phyloP scores from a whole-genome alignment of 2,888 invertebrate species.

The Ichneumon xanthorius region DNA sequence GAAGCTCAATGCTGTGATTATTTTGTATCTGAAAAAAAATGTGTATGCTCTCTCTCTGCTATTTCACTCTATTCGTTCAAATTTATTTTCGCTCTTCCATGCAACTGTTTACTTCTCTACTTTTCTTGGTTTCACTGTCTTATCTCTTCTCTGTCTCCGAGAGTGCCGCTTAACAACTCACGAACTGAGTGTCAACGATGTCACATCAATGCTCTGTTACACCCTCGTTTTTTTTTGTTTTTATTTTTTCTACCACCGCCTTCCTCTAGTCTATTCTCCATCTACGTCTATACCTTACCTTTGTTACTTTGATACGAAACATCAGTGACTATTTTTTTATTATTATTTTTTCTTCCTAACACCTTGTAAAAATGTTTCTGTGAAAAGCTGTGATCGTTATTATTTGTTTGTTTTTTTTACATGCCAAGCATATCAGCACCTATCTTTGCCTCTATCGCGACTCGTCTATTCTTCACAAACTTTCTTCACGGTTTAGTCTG shows the following conservation, averaged over 20 bases:
- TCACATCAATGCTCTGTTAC: slow-evolving; percentile 25
- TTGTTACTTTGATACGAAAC: slow-evolving; percentile 51
- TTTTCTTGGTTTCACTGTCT: slow-evolving; percentile 20
- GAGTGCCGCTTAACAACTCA: slow-evolving; percentile 48
- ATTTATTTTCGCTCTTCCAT: slow-evolving; percentile 16
- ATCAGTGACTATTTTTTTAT: slow-evolving; percentile 47
- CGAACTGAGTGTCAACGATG: slow-evolving; percentile 28
- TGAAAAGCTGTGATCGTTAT: slow-evolving; percentile 63
- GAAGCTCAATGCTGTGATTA: slow-evolving; percentile 71
- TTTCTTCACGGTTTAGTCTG: slow-evolving; percentile 32
- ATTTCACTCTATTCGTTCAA: slow-evolving; percentile 18
- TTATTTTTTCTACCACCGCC: slow-evolving; percentile 44
- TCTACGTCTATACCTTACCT: slow-evolving; percentile 34
- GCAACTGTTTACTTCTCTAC: slow-evolving; percentile 30
- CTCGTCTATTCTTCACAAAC: slow-evolving; percentile 26
- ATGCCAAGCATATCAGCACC: slow-evolving; percentile 41
- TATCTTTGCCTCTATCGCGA: slow-evolving; percentile 28
- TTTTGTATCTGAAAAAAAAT: slow-evolving; percentile 59
- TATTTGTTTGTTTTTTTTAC: slow-evolving; percentile 49
- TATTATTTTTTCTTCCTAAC: slow-evolving; percentile 29
- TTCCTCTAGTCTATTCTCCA: slow-evolving; percentile 57
- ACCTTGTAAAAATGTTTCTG: slow-evolving; percentile 52
- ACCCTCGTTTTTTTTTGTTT: slow-evolving; percentile 47
- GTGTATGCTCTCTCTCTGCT: slow-evolving; percentile 41
- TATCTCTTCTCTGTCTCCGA: slow-evolving; percentile 33